A percentile compares a stretch with the other conserved stretches of the same genome.
These are phyloP conservation scores for Heliconius nattereri DNA, from an alignment of 1,140 invertebrate species.

Conservation along the genomic window DNA sequence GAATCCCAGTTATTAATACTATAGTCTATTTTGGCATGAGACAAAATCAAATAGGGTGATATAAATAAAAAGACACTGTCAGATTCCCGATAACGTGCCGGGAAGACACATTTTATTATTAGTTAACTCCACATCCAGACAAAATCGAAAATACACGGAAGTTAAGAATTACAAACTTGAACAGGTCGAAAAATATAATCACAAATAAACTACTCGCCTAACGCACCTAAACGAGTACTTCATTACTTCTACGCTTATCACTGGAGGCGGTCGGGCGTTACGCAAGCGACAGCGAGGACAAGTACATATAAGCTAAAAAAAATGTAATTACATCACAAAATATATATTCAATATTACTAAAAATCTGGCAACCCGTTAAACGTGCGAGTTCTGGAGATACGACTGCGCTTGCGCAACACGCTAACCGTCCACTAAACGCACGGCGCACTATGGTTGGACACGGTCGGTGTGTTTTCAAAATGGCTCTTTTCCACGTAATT, in stretches of 20 bases:
- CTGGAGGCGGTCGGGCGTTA: conserved; percentile 30
- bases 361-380: not conserved
- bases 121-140: conserved; percentile 75
- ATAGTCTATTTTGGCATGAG: too few relatives aligned
- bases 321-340: not conserved
- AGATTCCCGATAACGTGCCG: conserved; percentile 55
- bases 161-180: conserved; percentile 62
- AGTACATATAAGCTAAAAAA: not conserved
- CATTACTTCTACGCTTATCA: conserved; percentile 57
- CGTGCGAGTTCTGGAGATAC: too few relatives aligned
- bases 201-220: conserved; percentile 65
- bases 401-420: conserved; percentile 10
- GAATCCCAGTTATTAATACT: too few relatives aligned
- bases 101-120: conserved; percentile 72
- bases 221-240: conserved; percentile 32
- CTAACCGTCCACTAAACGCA: conserved; percentile 64
- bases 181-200: conserved; percentile 73
- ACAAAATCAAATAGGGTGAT: not conserved
- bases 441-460: conserved; percentile 70
- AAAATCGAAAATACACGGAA: conserved; percentile 71
- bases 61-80: conserved; percentile 53
- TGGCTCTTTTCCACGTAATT: conserved; percentile 85
- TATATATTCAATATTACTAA: not conserved
- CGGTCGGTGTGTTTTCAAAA: conserved; percentile 86
- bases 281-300: not conserved